phyloP scores from a whole-genome alignment of 1,140 invertebrate species.

The Cydia amplana region DNA sequence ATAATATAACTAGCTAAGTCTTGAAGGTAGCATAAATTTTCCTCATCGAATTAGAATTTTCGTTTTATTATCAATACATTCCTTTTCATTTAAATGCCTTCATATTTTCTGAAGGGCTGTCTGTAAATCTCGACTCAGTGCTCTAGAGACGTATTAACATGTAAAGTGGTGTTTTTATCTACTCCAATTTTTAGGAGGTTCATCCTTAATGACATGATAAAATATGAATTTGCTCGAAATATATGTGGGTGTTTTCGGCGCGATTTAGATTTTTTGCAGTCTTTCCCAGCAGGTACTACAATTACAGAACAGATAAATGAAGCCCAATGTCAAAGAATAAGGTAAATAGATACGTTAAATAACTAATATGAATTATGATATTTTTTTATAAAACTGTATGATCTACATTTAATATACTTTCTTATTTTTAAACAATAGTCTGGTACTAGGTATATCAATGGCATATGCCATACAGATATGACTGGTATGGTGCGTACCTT shows the following conservation, averaged over 20 bases:
- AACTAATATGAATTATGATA: no score
- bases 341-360: no score
- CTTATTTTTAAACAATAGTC: no score
- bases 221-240: constrained; percentile 14
- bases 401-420: no score
- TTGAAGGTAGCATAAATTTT: no score
- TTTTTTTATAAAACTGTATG: no score
- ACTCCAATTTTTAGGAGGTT: constrained; percentile 22
- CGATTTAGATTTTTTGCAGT: not conserved
- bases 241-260: not conserved
- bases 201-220: constrained; percentile 25
- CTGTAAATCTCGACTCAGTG: constrained; percentile 18
- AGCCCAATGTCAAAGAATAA: no score
- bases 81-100: constrained; percentile 12
- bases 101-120: constrained; percentile 20
- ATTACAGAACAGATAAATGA: no score
- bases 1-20: no score
- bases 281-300: not conserved
- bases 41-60: not conserved
- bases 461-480: no score
- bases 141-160: constrained; percentile 29
- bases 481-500: no score
- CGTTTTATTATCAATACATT: not conserved
- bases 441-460: no score
- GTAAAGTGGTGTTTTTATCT: constrained; percentile 30